phyloP scores from a whole-genome alignment of 1,140 invertebrate genomes.

The Heterodera schachtii region DNA sequence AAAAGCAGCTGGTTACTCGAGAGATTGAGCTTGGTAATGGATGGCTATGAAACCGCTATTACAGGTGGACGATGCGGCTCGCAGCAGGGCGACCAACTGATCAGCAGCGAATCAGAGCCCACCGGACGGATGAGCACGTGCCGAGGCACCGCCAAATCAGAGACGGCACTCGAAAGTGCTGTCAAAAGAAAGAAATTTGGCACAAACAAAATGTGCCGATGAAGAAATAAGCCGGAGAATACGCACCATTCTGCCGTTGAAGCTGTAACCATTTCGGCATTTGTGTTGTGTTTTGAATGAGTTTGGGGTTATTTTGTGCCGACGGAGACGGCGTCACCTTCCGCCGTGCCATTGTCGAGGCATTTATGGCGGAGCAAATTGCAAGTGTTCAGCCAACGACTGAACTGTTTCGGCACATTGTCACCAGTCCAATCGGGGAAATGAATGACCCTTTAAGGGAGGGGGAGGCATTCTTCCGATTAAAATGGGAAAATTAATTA shows the following conservation, averaged over 20 bases:
- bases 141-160: slow-evolving; percentile 29
- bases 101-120: slow-evolving; percentile 51
- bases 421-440: slow-evolving; percentile 48
- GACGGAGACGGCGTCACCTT: slow-evolving; percentile 26
- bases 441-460: slow-evolving; percentile 54
- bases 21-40: neutral
- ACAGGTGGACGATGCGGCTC: neutral
- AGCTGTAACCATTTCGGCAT: slow-evolving; percentile 35
- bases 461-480: neutral
- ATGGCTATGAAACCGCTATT: too few relatives aligned
- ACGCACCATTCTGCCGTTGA: slow-evolving; percentile 26
- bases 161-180: neutral
- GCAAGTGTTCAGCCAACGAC: slow-evolving; percentile 56
- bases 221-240: neutral
- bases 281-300: slow-evolving; percentile 29
- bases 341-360: neutral
- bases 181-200: neutral
- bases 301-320: slow-evolving; percentile 12
- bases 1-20: neutral
- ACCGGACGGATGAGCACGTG: slow-evolving; percentile 56
- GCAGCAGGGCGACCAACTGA: slow-evolving; percentile 59
- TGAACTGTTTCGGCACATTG: slow-evolving; percentile 51
- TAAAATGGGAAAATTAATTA: neutral
- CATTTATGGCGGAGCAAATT: slow-evolving; percentile 54
- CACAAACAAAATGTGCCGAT: neutral